phyloP scores from a whole-genome alignment of 2,888 invertebrate genomes.

The Caenorhabditis becei region DNA sequence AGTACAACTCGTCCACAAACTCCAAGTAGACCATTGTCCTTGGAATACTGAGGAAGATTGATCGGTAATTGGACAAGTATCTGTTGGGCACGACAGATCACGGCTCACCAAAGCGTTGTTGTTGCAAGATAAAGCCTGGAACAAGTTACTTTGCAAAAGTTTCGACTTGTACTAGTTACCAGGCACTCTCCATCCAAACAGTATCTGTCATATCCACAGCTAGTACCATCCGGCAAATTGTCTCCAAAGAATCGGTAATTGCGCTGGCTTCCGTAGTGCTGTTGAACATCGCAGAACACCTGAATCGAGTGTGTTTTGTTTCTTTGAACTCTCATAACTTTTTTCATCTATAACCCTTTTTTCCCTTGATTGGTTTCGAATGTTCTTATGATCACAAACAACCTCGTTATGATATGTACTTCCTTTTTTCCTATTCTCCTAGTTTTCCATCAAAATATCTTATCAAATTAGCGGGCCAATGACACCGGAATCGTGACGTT shows the following conservation, averaged over 20 bases:
- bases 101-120: conserved; percentile 74
- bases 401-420: conserved; percentile 34
- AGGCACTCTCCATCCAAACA: conserved; percentile 81
- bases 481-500: conserved; percentile 37
- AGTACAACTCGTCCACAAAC: conserved; percentile 76
- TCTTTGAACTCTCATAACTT: no score
- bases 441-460: conserved; percentile 22
- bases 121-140: conserved; percentile 76
- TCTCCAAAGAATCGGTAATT: conserved; percentile 82
- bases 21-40: conserved; percentile 76
- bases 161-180: conserved; percentile 58
- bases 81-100: conserved; percentile 76
- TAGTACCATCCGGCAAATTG: conserved; percentile 81
- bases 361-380: conserved; percentile 5
- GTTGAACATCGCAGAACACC: conserved; percentile 81
- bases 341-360: background rate
- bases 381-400: conserved; percentile 14
- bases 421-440: conserved; percentile 1
- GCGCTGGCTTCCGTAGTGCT: conserved; percentile 72
- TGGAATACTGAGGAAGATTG: conserved; percentile 47
- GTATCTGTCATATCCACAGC: conserved; percentile 80
- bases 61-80: conserved; percentile 64
- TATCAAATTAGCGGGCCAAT: conserved; percentile 50
- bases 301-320: conserved; percentile 33
- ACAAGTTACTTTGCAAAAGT: background rate